These are phyloP conservation scores for Eumaeus atala DNA, from an alignment of 1,140 invertebrate genomes.

Conservation along the genomic window DNA sequence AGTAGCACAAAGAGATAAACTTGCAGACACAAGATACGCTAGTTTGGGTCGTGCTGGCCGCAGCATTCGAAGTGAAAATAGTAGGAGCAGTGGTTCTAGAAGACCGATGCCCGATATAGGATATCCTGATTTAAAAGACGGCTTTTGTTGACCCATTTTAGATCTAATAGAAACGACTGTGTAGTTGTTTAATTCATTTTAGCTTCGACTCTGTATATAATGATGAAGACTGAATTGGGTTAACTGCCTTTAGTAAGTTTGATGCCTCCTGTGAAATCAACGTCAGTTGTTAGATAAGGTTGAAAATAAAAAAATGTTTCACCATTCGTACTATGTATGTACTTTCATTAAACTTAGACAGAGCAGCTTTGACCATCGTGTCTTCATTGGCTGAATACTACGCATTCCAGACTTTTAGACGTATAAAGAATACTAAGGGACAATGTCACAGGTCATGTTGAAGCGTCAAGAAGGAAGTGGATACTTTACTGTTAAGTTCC, in stretches of 20 bases:
- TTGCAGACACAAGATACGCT: constrained; percentile 62
- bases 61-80: constrained; percentile 51
- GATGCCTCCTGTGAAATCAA: constrained; percentile 18
- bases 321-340: neutral
- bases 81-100: constrained; percentile 59
- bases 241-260: constrained; percentile 48
- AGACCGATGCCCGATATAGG: constrained; percentile 73
- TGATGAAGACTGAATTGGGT: constrained; percentile 65
- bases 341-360: no score
- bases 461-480: no score
- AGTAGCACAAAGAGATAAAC: constrained; percentile 66
- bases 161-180: constrained; percentile 79
- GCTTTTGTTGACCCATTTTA: constrained; percentile 83
- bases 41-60: constrained; percentile 73
- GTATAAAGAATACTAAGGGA: neutral
- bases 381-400: neutral
- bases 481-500: no score
- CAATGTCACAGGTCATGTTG: no score
- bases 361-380: no score
- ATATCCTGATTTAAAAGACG: constrained; percentile 81
- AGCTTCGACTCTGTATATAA: constrained; percentile 24
- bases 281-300: constrained; percentile 3
- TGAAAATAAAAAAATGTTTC: neutral
- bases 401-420: neutral
- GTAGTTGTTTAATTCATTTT: constrained; percentile 31